These are phyloP conservation scores for Lepeophtheirus salmonis DNA, from an alignment of 1,140 invertebrate species.

Conservation along the genomic window DNA sequence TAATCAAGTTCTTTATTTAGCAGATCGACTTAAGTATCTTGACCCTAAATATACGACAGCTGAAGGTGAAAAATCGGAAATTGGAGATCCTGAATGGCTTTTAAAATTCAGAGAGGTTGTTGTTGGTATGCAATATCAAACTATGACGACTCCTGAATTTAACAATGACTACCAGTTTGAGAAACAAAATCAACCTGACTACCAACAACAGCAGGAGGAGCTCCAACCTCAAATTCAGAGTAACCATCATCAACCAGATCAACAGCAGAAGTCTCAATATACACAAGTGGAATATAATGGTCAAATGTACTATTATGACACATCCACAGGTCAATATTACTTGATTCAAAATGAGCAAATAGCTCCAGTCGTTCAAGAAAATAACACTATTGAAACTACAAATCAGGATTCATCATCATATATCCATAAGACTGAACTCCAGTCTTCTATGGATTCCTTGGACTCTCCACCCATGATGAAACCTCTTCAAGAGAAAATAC, in stretches of 20 bases:
- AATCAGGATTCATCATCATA: background rate
- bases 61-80: slow-evolving; percentile 26
- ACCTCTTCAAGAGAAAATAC: background rate
- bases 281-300: background rate
- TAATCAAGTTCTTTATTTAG: slow-evolving; percentile 41
- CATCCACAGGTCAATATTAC: background rate
- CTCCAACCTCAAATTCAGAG: no score
- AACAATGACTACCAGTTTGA: background rate
- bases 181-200: background rate
- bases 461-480: background rate
- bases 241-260: background rate
- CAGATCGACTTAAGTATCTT: slow-evolving; percentile 52
- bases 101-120: slow-evolving; percentile 24
- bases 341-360: background rate
- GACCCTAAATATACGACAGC: slow-evolving; percentile 42
- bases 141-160: background rate
- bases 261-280: background rate
- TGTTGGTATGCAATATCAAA: background rate
- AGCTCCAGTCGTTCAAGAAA: background rate
- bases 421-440: background rate
- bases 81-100: slow-evolving; percentile 32
- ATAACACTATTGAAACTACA: background rate
- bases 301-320: background rate
- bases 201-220: background rate
- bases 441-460: background rate